phyloP scores from a whole-genome alignment of 2,113 vertebrate species.

The Campylomormyrus numenius region DNA sequence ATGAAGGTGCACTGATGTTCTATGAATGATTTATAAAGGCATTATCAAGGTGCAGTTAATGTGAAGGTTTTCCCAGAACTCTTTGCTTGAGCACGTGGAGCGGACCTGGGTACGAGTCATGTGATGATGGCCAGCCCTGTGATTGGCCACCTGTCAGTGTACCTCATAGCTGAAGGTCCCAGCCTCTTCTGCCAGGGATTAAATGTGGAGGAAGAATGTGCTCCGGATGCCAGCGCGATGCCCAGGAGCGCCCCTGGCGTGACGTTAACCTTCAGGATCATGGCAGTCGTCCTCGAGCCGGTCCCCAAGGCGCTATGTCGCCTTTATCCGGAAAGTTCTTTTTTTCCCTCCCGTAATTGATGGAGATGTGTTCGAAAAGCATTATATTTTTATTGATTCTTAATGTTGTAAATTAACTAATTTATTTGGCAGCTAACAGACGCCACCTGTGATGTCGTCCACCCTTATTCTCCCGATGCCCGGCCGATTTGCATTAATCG shows the following conservation, averaged over 20 bases:
- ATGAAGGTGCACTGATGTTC: background rate
- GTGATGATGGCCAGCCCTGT: background rate
- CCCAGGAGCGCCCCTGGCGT: background rate
- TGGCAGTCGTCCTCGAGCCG: background rate
- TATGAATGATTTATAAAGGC: background rate
- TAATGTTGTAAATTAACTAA: conserved; percentile 98
- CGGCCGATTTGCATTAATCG: conserved; percentile 90
- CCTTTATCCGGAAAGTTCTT: conserved; percentile 34
- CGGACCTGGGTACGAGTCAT: background rate
- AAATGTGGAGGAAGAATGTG: background rate
- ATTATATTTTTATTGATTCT: conserved; percentile 99
- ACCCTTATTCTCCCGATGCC: conserved; percentile 81
- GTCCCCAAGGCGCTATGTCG: conserved; percentile 15
- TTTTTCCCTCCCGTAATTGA: conserved; percentile 60
- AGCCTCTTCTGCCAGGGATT: background rate
- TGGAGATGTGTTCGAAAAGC: conserved; percentile 85
- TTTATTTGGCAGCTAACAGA: conserved; percentile 93
- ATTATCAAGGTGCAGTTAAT: background rate
- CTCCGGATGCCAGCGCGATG: background rate
- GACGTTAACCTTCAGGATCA: conserved; percentile 10
- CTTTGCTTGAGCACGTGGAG: background rate
- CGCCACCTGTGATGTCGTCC: conserved; percentile 73
- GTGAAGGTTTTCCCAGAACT: background rate
- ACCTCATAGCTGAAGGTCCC: background rate
- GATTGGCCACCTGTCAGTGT: background rate